Evolutionary conservation across 2,888 invertebrate species (phyloP).

Genomic region (Pseudococcus longispinus): DNA sequence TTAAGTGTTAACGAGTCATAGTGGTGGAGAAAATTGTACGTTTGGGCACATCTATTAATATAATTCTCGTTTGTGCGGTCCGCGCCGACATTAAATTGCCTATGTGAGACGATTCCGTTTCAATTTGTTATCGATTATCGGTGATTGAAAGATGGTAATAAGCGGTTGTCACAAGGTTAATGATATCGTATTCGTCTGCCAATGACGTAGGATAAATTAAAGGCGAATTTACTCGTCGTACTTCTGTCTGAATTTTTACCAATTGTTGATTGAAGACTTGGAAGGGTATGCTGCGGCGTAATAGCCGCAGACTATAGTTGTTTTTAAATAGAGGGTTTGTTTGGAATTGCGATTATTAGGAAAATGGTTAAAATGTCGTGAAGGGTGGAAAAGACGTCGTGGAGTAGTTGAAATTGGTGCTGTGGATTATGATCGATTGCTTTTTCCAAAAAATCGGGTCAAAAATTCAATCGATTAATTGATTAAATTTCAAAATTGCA

Average conservation of each 20-base stretch:
- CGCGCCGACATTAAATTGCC: not conserved
- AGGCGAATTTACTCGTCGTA: not conserved
- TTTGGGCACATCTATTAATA: constrained; percentile 8
- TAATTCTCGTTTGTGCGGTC: not conserved
- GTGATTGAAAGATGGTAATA: constrained; percentile 21
- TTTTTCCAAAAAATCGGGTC: too few relatives aligned
- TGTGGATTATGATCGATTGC: too few relatives aligned
- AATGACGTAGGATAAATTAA: constrained; percentile 13
- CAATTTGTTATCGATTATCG: constrained; percentile 19
- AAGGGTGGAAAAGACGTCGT: not conserved
- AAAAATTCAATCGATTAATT: too few relatives aligned
- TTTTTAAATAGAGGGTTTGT: not conserved
- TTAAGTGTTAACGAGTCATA: not conserved
- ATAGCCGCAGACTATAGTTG: not conserved
- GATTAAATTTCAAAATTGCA: too few relatives aligned
- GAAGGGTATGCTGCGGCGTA: not conserved
- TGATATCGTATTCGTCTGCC: constrained; percentile 17
- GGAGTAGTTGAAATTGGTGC: too few relatives aligned
- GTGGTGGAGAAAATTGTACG: not conserved
- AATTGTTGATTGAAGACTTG: not conserved
- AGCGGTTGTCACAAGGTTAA: constrained; percentile 12
- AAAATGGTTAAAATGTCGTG: too few relatives aligned
- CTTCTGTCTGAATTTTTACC: constrained; percentile 2
- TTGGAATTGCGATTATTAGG: not conserved
- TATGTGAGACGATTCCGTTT: not conserved